These are phyloP conservation scores for Gryllus bimaculatus DNA, from an alignment of 1,140 invertebrate species.

Conservation along the genomic window DNA sequence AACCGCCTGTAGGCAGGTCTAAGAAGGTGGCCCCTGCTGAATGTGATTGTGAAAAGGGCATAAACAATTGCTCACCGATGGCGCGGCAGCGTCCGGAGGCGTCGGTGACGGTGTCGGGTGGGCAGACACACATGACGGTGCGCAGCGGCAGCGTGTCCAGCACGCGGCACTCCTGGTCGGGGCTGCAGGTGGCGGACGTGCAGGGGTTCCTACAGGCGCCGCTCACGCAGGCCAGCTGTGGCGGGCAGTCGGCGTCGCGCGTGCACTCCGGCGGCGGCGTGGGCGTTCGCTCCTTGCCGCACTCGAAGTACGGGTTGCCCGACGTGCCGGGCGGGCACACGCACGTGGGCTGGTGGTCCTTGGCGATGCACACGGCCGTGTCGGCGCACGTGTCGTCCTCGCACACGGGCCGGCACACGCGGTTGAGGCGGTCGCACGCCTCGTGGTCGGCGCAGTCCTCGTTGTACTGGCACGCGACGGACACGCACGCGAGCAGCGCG, in stretches of 20 bases:
- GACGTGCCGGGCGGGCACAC: conserved; percentile 58
- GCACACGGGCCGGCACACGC: conserved; percentile 74
- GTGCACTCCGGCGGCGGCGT: conserved; percentile 50
- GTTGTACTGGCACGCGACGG: conserved; percentile 75
- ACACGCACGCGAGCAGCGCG: conserved; percentile 67
- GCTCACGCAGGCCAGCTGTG: conserved; percentile 65
- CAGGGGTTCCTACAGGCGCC: conserved; percentile 67
- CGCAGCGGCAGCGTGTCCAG: conserved; percentile 67
- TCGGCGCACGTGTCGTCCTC: conserved; percentile 64
- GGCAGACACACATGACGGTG: conserved; percentile 72
- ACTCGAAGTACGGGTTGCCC: conserved; percentile 72
- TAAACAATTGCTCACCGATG: conserved; percentile 46
- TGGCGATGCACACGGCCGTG: conserved; percentile 60
- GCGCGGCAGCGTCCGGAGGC: conserved; percentile 50
- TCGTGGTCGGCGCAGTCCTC: conserved; percentile 81
- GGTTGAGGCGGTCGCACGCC: conserved; percentile 72
- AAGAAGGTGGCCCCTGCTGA: too few relatives aligned
- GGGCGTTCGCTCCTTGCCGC: conserved; percentile 37
- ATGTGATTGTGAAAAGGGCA: too few relatives aligned
- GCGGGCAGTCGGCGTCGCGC: conserved; percentile 63
- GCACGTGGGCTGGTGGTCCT: conserved; percentile 68
- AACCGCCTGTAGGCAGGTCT: too few relatives aligned
- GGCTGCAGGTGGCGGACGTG: conserved; percentile 52
- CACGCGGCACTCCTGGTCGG: conserved; percentile 66
- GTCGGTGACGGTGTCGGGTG: conserved; percentile 56